phyloP scores from a whole-genome alignment of 2,888 invertebrate genomes.

The Rhagophthalmus giganteus region DNA sequence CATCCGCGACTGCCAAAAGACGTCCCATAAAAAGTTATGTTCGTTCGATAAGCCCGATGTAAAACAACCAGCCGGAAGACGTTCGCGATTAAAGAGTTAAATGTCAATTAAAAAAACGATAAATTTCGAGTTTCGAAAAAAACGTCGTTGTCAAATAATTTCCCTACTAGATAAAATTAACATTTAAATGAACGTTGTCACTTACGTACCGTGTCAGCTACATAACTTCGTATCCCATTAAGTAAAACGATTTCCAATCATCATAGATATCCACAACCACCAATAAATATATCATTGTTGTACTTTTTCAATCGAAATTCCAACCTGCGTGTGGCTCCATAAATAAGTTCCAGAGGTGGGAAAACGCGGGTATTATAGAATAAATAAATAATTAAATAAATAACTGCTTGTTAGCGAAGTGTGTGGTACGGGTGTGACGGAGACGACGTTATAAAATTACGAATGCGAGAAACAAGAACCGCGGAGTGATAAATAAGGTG shows the following conservation, averaged over 20 bases:
- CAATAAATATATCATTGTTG: slow-evolving; percentile 51
- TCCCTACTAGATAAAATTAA: not conserved
- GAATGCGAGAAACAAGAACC: slow-evolving; percentile 36
- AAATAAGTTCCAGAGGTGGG: slow-evolving; percentile 56
- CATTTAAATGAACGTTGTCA: not conserved
- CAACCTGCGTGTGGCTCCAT: slow-evolving; percentile 56
- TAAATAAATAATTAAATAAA: slow-evolving; percentile 59
- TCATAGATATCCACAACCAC: slow-evolving; percentile 52
- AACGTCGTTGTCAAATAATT: too few species aligned
- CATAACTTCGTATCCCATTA: not conserved
- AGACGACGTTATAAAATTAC: slow-evolving; percentile 6
- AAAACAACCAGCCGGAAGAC: too few species aligned
- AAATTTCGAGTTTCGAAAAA: too few species aligned
- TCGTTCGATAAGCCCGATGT: too few species aligned
- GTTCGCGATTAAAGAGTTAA: too few species aligned
- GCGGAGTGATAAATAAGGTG: slow-evolving; percentile 55
- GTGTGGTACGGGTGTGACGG: slow-evolving; percentile 46
- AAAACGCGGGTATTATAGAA: slow-evolving; percentile 58
- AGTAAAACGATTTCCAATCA: slow-evolving; percentile 47
- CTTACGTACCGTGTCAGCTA: not conserved
- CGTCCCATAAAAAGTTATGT: too few species aligned
- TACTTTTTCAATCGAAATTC: slow-evolving; percentile 52
- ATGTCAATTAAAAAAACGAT: too few species aligned
- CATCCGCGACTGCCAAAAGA: too few species aligned
- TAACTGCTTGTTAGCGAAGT: slow-evolving; percentile 57